phyloP scores from a whole-genome alignment of 53 echinoderm and acorn worm species.

The Echinarachnius parma region DNA sequence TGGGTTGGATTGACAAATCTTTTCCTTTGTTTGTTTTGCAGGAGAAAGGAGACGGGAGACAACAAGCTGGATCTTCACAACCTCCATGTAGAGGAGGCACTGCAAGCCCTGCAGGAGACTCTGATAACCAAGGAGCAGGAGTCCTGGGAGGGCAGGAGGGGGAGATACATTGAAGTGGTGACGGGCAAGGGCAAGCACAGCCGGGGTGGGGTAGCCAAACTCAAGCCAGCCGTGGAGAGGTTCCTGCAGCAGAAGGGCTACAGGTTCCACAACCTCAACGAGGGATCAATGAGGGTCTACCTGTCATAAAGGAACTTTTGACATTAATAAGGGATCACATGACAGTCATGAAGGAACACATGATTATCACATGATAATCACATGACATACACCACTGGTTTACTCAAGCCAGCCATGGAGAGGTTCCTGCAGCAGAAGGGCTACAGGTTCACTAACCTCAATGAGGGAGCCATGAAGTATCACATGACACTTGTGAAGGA shows the following conservation, averaged over 20 bases:
- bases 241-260: constrained; percentile 63
- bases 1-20: too few relatives aligned
- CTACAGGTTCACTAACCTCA: too few relatives aligned
- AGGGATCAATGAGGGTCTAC: too few relatives aligned
- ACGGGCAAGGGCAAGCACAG: constrained; percentile 86
- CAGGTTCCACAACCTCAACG: too few relatives aligned
- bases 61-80: constrained; percentile 86
- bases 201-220: constrained; percentile 68
- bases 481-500: too few relatives aligned
- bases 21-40: constrained; percentile 2
- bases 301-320: too few relatives aligned
- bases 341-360: too few relatives aligned
- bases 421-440: constrained; percentile 60
- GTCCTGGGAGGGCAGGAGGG: constrained; percentile 8
- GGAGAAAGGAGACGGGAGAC: constrained; percentile 53
- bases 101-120: constrained; percentile 58
- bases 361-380: too few relatives aligned
- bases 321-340: too few relatives aligned
- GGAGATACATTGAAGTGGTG: constrained; percentile 62
- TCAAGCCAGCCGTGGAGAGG: constrained; percentile 65
- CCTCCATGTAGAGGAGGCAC: constrained; percentile 77
- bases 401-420: constrained; percentile 67
- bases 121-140: constrained; percentile 44
- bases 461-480: too few relatives aligned
- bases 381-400: too few relatives aligned